These are phyloP conservation scores for Planococcus citri DNA, from an alignment of 1,140 invertebrate genomes.

Conservation along the genomic window DNA sequence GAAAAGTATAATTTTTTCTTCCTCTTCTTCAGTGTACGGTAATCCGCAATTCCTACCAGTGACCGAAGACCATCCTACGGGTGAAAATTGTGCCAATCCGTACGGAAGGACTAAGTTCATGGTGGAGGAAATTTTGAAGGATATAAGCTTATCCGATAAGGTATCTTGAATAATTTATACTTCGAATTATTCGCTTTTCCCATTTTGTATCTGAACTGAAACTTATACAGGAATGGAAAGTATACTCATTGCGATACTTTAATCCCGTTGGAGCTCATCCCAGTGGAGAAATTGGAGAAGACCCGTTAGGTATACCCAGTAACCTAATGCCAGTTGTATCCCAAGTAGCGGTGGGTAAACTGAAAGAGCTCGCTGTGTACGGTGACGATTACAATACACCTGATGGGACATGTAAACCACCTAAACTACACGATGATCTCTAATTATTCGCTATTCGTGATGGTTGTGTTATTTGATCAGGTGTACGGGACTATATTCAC, in stretches of 20 bases:
- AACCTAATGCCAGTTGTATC: conserved; percentile 95
- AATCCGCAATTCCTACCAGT: conserved; percentile 79
- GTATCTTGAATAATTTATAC: conserved; percentile 38
- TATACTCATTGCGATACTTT: conserved; percentile 87
- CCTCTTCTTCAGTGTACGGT: conserved; percentile 96
- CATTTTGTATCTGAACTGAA: too few relatives aligned
- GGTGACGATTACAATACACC: conserved; percentile 86
- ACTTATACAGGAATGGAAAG: conserved; percentile 56
- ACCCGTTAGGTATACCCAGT: conserved; percentile 89
- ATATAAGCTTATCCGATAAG: conserved; percentile 66
- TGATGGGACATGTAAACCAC: conserved; percentile 84
- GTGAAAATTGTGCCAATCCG: conserved; percentile 81
- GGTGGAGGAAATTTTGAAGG: conserved; percentile 93
- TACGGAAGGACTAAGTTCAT: conserved; percentile 97
- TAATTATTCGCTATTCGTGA: background rate
- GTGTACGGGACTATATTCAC: conserved; percentile 96
- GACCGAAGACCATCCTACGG: conserved; percentile 79
- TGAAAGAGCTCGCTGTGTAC: conserved; percentile 67
- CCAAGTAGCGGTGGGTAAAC: conserved; percentile 86
- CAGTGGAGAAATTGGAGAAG: conserved; percentile 88
- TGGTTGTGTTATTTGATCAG: conserved; percentile 34
- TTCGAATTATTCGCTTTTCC: too few relatives aligned
- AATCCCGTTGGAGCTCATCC: conserved; percentile 97
- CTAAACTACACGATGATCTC: too few relatives aligned
- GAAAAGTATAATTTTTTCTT: conserved; percentile 80